Conservation (phyloP, 2,888 invertebrate species). For the Stegana nigrithorax region DNA sequence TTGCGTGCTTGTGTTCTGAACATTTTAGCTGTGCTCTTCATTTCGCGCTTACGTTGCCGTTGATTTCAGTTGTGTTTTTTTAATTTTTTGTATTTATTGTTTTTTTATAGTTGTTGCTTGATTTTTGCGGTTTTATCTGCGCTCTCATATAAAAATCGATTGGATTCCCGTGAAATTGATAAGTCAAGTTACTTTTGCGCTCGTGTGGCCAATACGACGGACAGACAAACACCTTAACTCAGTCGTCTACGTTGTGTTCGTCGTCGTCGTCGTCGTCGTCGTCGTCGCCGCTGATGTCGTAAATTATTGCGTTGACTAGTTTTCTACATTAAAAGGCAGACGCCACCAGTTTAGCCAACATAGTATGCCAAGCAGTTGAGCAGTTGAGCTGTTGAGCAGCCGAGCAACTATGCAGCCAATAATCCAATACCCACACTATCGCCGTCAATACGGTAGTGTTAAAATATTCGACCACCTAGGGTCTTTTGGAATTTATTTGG, state of each 20-base stretch:
- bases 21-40: constrained; percentile 14
- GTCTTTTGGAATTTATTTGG: constrained; percentile 56
- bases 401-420: too few relatives aligned
- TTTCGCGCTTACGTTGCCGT: constrained; percentile 27
- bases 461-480: constrained; percentile 63
- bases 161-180: constrained; percentile 65
- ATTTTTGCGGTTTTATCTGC: constrained; percentile 61
- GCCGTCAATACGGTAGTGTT: constrained; percentile 54
- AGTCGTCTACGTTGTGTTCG: too few relatives aligned
- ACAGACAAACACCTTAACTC: background rate
- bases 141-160: constrained; percentile 64
- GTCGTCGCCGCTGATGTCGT: constrained; percentile 45
- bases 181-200: constrained; percentile 59
- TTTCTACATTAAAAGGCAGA: constrained; percentile 63
- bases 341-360: constrained; percentile 39
- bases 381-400: too few relatives aligned
- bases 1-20: constrained; percentile 12
- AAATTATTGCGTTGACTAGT: constrained; percentile 63
- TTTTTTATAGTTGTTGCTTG: constrained; percentile 48
- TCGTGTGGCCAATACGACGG: constrained; percentile 10
- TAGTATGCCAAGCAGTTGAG: too few relatives aligned
- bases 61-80: constrained; percentile 27
- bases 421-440: background rate
- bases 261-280: constrained; percentile 16
- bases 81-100: background rate